Base-by-base conservation (phyloP, 2,113 vertebrate genomes). In the Petaurus breviceps region DNA sequence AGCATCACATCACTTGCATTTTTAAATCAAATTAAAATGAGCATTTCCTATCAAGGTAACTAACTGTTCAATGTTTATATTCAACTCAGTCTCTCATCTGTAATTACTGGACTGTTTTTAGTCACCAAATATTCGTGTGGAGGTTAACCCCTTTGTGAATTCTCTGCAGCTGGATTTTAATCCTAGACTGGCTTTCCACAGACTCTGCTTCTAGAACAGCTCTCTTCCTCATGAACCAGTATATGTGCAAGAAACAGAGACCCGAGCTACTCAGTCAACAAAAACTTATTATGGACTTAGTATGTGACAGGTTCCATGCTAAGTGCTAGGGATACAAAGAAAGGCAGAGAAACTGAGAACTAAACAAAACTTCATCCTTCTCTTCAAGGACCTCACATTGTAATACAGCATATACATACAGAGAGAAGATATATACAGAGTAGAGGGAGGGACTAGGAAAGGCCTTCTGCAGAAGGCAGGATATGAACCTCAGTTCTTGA, bases 31-130 rank as follows among this genome's bases (percentile, higher is more conserved):
- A 51, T 77, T 52, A 57, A 8, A 91, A 52, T 0, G 6, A 53
- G 61, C 46, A 52, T 37, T 94, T 50, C n/a, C 57, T 37, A 92
- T 37, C n/a, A 31, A 95, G 49, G 89, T 25, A 93, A 96, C 37
- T 31, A n/a, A 2, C 22, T 93, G 61, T 77, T 77, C 46, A 53
- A 31, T 37, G 43, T 43, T 92, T 50, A 50, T 49, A 91, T 2
- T 92, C 16, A 77, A 90, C 9, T 28, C 55, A 7, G 68, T 26
- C 23, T 91, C 4, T 50, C 31, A 61, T 11, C 28, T 94, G n/a
- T 0, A n/a, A 92, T 93, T 89, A 28, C 57, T 93, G 51, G 14
- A 11, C 89, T 97, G 77, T 92, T 68, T 93, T 51, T 0, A 92
- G 90, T 93, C 16, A 90, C 1, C 19, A 92, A 23, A 10, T 57